phyloP scores from a whole-genome alignment of 2,888 invertebrate species.

The Lithophane semibrunnea region DNA sequence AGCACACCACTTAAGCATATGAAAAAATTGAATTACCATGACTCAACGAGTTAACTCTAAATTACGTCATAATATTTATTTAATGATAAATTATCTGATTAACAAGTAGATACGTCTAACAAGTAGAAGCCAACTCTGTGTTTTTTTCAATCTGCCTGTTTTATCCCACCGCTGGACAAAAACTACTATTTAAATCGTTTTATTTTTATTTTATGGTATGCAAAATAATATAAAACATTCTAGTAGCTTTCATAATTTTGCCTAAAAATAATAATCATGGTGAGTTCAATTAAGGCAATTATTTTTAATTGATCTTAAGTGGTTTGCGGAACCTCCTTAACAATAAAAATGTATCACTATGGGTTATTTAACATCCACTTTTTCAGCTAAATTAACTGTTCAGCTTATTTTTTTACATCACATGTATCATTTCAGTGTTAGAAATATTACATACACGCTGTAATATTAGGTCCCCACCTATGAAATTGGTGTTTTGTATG shows the following conservation, averaged over 20 bases:
- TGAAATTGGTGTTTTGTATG: too few species aligned
- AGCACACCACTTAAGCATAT: conserved; percentile 47
- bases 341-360: conserved; percentile 32
- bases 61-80: conserved; percentile 73
- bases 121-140: not conserved
- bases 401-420: not conserved
- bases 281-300: conserved; percentile 23
- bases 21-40: conserved; percentile 63
- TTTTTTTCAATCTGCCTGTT: not conserved
- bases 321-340: conserved; percentile 17
- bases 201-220: not conserved
- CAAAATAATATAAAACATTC: not conserved
- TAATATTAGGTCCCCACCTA: too few species aligned
- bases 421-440: not conserved
- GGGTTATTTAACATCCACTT: not conserved
- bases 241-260: conserved; percentile 18
- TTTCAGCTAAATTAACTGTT: too few species aligned
- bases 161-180: not conserved
- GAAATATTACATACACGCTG: not conserved
- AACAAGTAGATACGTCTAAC: conserved; percentile 59
- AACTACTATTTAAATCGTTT: not conserved
- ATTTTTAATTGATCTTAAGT: conserved; percentile 46
- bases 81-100: conserved; percentile 79
- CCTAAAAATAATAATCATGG: conserved; percentile 36
- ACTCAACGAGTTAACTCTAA: conserved; percentile 59